Base-by-base conservation (phyloP, 1,140 invertebrate species). In the Anastatus disparis region DNA sequence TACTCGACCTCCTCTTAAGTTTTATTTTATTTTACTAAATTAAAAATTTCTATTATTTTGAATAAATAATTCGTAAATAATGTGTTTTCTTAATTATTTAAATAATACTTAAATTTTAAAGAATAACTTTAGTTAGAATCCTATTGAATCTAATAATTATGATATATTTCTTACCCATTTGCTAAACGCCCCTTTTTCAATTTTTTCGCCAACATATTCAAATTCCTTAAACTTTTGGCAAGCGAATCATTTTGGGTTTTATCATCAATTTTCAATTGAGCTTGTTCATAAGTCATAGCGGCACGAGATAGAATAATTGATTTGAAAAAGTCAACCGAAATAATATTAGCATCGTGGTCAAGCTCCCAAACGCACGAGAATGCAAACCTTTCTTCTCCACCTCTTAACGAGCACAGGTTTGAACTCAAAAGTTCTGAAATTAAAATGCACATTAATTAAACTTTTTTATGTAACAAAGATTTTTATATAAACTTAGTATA, bases 361-460 rank as follows among this genome's bases (percentile, higher is more conserved):
- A 99, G 88, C 85, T 95, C 93, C 97, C 97, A 99, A 52, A 98
- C 87, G 71, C 94, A 95, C 10, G 96, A 97, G 82, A 99, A 99
- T 0, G 96, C 95, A 77, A 98, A 92, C 70, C 96, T 88, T 77
- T 97, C 95, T 71, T 93, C 93, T 17, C 90, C 89, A 1, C 92
- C 94, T 63, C 93, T 88, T 8, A 99, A 84, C 0, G 97, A 99
- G 83, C 96, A 98, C 3, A 99, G 81, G 86, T 99, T 97, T 0
- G 94, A 95, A 85, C 95, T 97, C 0, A 99, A 85, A 40, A 98
- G 80, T 79, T 94, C 95, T 88, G 22, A 20, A 65, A 62, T 13
- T 24, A 46, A 22, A 67, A 35, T 66, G 13, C 31, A 56, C 46
- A 53, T n/a, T n/a, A n/a, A n/a, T n/a, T n/a, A n/a, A n/a, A n/a